Evolutionary conservation across 2,888 invertebrate species (phyloP).

Genomic region (Andrena camellia): DNA sequence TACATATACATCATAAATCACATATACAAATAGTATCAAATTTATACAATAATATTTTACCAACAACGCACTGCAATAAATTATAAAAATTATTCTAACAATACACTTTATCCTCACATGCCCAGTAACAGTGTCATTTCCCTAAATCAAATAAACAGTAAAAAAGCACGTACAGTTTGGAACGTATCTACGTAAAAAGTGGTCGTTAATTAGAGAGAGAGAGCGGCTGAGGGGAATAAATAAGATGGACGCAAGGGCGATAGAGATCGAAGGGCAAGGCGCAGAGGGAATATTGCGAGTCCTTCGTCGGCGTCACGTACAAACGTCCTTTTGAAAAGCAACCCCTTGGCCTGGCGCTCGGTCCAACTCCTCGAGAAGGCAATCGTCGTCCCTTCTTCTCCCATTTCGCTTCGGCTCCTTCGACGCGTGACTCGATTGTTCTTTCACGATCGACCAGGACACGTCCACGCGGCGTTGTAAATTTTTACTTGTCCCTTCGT

Average conservation of each 20-base stretch:
- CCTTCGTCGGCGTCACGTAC: constrained; percentile 66
- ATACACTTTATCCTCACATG: neutral
- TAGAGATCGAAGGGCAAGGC: constrained; percentile 48
- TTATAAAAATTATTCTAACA: neutral
- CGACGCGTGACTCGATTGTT: constrained; percentile 68
- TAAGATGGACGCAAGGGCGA: constrained; percentile 39
- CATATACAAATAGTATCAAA: too few relatives aligned
- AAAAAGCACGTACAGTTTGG: neutral
- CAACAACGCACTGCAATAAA: too few relatives aligned
- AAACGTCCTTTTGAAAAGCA: constrained; percentile 66
- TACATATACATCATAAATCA: too few relatives aligned
- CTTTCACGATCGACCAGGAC: constrained; percentile 54
- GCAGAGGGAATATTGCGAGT: constrained; percentile 59
- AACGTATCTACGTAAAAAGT: constrained; percentile 17
- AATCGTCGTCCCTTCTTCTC: constrained; percentile 53
- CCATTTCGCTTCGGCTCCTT: constrained; percentile 49
- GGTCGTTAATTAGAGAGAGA: constrained; percentile 53
- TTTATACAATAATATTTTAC: too few relatives aligned
- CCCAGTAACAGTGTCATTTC: neutral
- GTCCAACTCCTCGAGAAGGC: constrained; percentile 52
- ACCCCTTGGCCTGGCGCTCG: constrained; percentile 45
- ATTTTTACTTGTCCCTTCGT: constrained; percentile 53
- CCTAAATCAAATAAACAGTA: neutral
- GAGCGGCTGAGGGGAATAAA: constrained; percentile 36
- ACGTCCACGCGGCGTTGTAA: constrained; percentile 50